Evolutionary conservation across 2,113 vertebrate genomes (phyloP).

Genomic region (Carassius carassius): DNA sequence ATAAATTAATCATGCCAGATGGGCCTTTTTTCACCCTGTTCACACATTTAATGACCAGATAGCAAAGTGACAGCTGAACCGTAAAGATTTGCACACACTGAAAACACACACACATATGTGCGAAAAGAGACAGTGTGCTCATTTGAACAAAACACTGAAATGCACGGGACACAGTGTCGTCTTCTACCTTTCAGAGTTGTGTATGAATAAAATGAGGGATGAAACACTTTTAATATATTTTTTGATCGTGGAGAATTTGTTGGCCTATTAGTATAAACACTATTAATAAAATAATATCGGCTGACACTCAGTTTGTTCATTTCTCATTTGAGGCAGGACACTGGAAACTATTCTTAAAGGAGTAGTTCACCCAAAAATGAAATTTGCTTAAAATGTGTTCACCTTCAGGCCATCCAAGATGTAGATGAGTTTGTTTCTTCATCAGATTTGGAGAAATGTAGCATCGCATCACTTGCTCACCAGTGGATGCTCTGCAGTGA

Average conservation of each 20-base stretch:
- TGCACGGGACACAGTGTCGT: not conserved
- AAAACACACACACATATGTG: constrained; percentile 13
- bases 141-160: not conserved
- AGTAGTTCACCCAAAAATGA: too few species aligned
- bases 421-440: too few species aligned
- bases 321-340: not conserved
- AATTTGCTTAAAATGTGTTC: too few species aligned
- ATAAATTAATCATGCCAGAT: constrained; percentile 54
- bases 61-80: constrained; percentile 33
- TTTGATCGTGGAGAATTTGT: not conserved
- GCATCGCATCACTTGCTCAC: too few species aligned
- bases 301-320: not conserved
- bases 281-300: not conserved
- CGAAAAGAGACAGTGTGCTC: not conserved
- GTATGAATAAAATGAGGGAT: not conserved
- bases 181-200: not conserved
- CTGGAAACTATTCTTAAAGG: not conserved
- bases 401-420: too few species aligned
- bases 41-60: constrained; percentile 29
- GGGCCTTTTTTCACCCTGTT: constrained; percentile 42
- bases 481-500: too few species aligned
- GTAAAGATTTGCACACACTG: not conserved
- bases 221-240: not conserved
- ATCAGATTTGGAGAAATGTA: too few species aligned
- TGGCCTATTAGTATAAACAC: too few species aligned